These are phyloP conservation scores for Callorhinus ursinus DNA, from an alignment of 2,113 vertebrate genomes.

Conservation along the genomic window DNA sequence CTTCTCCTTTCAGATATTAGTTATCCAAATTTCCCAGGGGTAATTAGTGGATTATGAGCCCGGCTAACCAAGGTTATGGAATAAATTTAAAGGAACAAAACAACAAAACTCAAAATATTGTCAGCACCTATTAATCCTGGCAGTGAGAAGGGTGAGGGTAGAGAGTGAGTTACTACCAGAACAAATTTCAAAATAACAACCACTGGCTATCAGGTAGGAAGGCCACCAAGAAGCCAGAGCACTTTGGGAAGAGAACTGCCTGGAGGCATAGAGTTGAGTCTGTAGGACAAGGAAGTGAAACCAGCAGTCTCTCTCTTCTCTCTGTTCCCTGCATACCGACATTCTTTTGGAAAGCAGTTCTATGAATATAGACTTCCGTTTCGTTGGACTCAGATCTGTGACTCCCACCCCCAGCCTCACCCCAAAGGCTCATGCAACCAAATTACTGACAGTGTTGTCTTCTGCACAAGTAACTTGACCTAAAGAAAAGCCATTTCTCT, in stretches of 20 bases:
- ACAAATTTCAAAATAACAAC: background rate
- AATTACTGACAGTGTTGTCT: background rate
- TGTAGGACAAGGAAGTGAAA: background rate
- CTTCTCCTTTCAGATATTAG: background rate
- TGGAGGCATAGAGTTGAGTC: background rate
- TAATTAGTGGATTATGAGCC: background rate
- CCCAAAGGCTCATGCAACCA: background rate
- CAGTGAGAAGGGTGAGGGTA: background rate
- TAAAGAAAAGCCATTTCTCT: background rate
- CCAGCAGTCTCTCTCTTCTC: background rate
- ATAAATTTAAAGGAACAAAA: background rate
- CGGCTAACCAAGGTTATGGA: background rate
- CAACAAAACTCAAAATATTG: background rate
- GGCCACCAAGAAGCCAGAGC: background rate
- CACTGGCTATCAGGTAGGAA: background rate
- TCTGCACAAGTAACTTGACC: no score
- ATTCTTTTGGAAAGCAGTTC: background rate
- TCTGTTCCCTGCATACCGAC: fast-evolving
- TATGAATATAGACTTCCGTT: background rate
- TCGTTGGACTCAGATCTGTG: background rate
- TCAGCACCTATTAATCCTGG: background rate
- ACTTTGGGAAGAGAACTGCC: background rate
- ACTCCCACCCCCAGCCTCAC: background rate
- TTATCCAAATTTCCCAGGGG: background rate
- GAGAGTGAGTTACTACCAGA: background rate